Conservation (phyloP, 1,140 invertebrate species). For the Monochamus saltuarius region DNA sequence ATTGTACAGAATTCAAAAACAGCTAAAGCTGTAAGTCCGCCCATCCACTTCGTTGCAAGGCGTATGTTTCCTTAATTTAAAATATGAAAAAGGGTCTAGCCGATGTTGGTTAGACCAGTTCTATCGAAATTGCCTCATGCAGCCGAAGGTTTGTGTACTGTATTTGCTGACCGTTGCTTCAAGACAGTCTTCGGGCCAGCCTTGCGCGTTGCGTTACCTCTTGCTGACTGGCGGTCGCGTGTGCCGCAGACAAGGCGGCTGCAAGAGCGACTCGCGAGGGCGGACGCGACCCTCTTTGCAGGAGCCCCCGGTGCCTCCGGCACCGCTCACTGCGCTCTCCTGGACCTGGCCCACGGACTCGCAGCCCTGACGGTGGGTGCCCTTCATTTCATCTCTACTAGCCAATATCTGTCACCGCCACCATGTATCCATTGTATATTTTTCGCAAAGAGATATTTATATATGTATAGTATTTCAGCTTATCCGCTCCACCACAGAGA, state of each 20-base stretch:
- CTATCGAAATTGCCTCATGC: too few species aligned
- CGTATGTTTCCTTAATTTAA: too few species aligned
- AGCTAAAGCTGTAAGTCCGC: too few species aligned
- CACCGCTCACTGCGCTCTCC: slow-evolving; percentile 43
- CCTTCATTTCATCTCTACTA: slow-evolving; percentile 7
- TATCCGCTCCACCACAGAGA: too few species aligned
- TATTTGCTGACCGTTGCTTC: slow-evolving; percentile 49
- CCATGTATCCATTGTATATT: too few species aligned
- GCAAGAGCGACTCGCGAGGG: slow-evolving; percentile 7
- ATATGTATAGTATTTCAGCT: too few species aligned
- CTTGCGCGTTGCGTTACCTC: slow-evolving; percentile 32
- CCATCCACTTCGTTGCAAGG: too few species aligned
- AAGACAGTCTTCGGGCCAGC: slow-evolving; percentile 54
- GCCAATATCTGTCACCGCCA: not conserved
- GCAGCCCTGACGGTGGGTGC: slow-evolving; percentile 45
- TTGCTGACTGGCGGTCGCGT: slow-evolving; percentile 22
- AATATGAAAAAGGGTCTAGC: too few species aligned
- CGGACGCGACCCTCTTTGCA: slow-evolving; percentile 17
- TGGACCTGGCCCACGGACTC: slow-evolving; percentile 47
- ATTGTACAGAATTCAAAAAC: too few species aligned
- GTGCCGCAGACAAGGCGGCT: slow-evolving; percentile 19
- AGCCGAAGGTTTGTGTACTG: not conserved
- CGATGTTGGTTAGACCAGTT: too few species aligned
- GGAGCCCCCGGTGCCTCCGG: slow-evolving; percentile 31
- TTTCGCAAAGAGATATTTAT: too few species aligned